Evolutionary conservation across 1,140 invertebrate genomes (phyloP), one percentile per base, ranked within the genome.

Genomic region (Mesaphorura yosii): DNA sequence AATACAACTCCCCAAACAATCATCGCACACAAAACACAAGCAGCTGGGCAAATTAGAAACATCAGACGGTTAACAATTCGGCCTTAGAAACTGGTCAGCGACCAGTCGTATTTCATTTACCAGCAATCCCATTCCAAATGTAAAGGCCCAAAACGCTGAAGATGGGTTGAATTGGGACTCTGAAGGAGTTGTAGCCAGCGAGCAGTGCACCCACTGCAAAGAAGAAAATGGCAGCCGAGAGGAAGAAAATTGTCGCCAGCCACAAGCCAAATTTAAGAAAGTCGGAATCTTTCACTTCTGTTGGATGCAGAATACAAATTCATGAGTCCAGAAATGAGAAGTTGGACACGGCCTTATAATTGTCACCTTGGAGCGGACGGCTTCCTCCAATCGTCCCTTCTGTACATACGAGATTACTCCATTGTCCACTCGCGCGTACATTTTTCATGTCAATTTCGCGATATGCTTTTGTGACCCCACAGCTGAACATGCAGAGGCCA

Each of bases 151-250:
- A 72, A 14, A 83, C 26, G 28, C 44, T 40, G 10, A 48, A 48
- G n/a, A 53, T 42, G 14, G 51, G 50, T 25, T 53, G 22, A 22
- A 7, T 14, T 31, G 54, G 54, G 4, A 41, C 20, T 25, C 39
- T 5, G 28, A 80, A 78, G 3, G 83, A 81, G 64, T 87, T 87
- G 44, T 86, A 75, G 27, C 84, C 75, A 15, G 82, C 77, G 64
- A 87, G 81, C 23, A 83, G 72, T 31, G 37, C 49, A 26, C 40
- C 19, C 2, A 57, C 25, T 5, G 44, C 28, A 2, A 49, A 45
- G 20, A 57, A 52, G 1, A 57, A 12, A 42, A 52, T 48, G 1
- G 31, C 42, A 39, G 14, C 31, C 4, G 5, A 22, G 10, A 57
- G 14, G 20, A 57, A 46, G 22, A 57, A 29, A 2, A 57, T 10